phyloP scores from a whole-genome alignment of 1,140 invertebrate genomes.

The Cydia strobilella region DNA sequence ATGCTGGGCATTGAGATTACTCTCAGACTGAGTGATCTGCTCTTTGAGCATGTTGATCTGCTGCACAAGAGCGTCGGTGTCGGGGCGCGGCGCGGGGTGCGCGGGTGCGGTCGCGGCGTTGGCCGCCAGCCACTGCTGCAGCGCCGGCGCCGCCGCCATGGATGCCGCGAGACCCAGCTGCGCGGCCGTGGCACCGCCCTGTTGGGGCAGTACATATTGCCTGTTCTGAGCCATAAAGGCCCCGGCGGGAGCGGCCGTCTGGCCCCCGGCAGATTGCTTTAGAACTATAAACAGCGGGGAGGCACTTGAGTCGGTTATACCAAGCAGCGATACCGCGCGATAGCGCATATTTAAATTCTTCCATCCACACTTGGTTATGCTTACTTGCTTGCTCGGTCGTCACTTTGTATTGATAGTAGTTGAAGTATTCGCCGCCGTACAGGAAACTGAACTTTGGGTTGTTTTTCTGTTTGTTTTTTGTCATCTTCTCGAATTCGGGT shows the following conservation, averaged over 20 bases:
- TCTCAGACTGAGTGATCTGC: constrained; percentile 96
- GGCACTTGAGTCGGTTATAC: constrained; percentile 76
- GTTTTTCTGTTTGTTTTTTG: constrained; percentile 98
- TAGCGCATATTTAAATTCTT: constrained; percentile 63
- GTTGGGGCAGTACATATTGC: constrained; percentile 80
- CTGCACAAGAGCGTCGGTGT: constrained; percentile 79
- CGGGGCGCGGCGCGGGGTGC: constrained; percentile 57
- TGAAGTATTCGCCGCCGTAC: constrained; percentile 96
- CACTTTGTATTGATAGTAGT: constrained; percentile 98
- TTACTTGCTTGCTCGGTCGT: constrained; percentile 93
- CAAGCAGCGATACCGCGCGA: constrained; percentile 65
- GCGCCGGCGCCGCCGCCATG: constrained; percentile 66
- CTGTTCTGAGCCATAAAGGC: constrained; percentile 79
- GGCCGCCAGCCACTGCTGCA: constrained; percentile 76
- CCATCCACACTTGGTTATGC: constrained; percentile 75
- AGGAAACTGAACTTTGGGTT: constrained; percentile 98
- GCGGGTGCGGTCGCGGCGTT: constrained; percentile 57
- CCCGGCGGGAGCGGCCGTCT: constrained; percentile 72
- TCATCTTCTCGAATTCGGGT: constrained; percentile 98
- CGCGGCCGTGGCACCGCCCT: constrained; percentile 69
- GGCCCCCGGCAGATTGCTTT: constrained; percentile 79
- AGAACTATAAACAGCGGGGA: constrained; percentile 80
- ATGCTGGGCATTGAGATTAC: constrained; percentile 96
- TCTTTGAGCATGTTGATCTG: constrained; percentile 93
- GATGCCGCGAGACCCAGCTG: constrained; percentile 66